phyloP scores from a whole-genome alignment of 1,140 invertebrate species.

The Agrilus planipennis region DNA sequence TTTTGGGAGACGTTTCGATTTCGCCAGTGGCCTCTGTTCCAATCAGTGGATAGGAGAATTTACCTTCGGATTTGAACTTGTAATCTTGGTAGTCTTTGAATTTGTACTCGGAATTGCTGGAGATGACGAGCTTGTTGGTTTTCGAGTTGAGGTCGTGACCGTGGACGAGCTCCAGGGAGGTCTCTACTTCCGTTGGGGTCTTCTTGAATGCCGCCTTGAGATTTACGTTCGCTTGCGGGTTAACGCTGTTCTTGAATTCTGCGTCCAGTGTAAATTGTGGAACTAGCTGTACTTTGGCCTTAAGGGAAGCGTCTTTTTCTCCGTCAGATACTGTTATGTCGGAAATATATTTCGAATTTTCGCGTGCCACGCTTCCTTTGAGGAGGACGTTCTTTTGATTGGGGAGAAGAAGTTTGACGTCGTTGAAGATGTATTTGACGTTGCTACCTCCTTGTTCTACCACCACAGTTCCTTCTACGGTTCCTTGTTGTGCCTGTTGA shows the following conservation, averaged over 20 bases:
- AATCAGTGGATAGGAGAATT: slow-evolving; percentile 41
- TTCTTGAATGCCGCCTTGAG: slow-evolving; percentile 36
- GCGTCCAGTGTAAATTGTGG: slow-evolving; percentile 33
- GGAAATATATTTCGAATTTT: slow-evolving; percentile 31
- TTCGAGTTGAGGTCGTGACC: slow-evolving; percentile 47
- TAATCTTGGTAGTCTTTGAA: slow-evolving; percentile 17
- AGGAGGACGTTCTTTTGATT: slow-evolving; percentile 35
- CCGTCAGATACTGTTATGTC: slow-evolving; percentile 43
- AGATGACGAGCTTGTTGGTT: slow-evolving; percentile 37
- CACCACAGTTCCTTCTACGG: slow-evolving; percentile 42
- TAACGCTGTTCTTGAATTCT: slow-evolving; percentile 39
- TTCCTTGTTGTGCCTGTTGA: slow-evolving; percentile 37
- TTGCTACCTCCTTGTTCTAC: slow-evolving; percentile 36
- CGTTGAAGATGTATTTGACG: slow-evolving; percentile 44
- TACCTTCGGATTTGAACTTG: slow-evolving; percentile 25
- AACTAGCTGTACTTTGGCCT: slow-evolving; percentile 21
- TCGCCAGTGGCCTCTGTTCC: slow-evolving; percentile 38
- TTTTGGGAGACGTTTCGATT: slow-evolving; percentile 39
- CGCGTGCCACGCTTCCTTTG: slow-evolving; percentile 40
- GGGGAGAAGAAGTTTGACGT: slow-evolving; percentile 39
- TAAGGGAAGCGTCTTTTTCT: slow-evolving; percentile 36
- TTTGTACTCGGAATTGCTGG: slow-evolving; percentile 13
- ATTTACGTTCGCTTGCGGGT: slow-evolving; percentile 47
- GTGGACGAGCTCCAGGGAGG: slow-evolving; percentile 45
- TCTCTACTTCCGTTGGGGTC: slow-evolving; percentile 26